phyloP scores from a whole-genome alignment of 2,888 invertebrate genomes.

The Altica lythri region DNA sequence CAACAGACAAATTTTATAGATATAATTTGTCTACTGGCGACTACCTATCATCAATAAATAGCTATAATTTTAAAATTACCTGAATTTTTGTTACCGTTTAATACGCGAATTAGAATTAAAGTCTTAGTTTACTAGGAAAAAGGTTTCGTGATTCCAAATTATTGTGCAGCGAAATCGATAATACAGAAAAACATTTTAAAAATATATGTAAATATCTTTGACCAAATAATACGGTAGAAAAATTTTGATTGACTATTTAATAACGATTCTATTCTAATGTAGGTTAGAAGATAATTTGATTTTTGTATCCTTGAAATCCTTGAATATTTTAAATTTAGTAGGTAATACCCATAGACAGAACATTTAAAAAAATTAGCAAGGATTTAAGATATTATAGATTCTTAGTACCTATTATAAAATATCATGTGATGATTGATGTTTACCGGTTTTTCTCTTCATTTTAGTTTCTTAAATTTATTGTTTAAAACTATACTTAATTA shows the following conservation, averaged over 20 bases:
- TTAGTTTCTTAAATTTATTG: no score
- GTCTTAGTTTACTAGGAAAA: conserved; percentile 26
- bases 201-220: conserved; percentile 33
- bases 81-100: conserved; percentile 5
- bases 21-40: no score
- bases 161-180: conserved; percentile 31
- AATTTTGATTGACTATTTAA: conserved; percentile 37
- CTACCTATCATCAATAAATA: not conserved
- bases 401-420: no score
- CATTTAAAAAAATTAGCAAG: no score
- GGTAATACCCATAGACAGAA: no score
- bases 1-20: no score
- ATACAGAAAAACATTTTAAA: conserved; percentile 24
- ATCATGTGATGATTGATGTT: no score
- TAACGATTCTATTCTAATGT: conserved; percentile 20
- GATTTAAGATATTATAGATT: no score
- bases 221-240: conserved; percentile 34
- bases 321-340: no score
- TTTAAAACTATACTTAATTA: no score
- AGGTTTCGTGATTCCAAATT: conserved; percentile 33
- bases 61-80: conserved; percentile 10
- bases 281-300: conserved; percentile 4
- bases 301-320: not conserved
- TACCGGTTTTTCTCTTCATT: no score
- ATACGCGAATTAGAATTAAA: conserved; percentile 7